Percentiles rank a stretch among this genome's conserved stretches.
Conservation (phyloP, 2,113 vertebrate species). For the Heloderma charlesbogerti region DNA sequence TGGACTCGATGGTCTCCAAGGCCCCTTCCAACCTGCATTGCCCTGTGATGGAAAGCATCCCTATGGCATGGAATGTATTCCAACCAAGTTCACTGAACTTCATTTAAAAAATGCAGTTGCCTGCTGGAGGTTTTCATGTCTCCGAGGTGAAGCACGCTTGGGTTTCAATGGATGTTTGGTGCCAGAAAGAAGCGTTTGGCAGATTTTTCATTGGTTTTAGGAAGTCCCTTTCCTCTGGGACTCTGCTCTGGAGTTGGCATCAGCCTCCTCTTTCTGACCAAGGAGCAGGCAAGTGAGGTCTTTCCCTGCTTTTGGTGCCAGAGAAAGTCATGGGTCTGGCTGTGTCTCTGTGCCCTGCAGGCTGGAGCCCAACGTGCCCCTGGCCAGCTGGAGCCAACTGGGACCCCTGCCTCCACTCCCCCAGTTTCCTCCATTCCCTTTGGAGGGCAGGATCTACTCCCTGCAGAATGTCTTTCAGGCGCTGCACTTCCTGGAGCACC, state of each 20-base stretch:
- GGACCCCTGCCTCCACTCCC: background rate
- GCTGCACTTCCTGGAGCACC: slow-evolving; percentile 56
- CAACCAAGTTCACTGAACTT: too few species aligned
- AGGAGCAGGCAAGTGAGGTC: background rate
- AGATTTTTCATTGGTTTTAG: background rate
- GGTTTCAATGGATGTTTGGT: background rate
- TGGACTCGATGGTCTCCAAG: too few species aligned
- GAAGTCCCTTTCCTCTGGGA: too few species aligned
- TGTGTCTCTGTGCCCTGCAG: slow-evolving; percentile 51
- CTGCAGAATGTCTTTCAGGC: slow-evolving; percentile 63
- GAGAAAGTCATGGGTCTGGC: background rate
- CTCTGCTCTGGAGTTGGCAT: background rate
- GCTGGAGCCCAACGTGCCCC: background rate
- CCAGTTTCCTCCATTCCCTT: background rate
- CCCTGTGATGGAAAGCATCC: too few species aligned
- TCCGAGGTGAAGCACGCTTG: background rate
- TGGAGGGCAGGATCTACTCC: slow-evolving; percentile 66
- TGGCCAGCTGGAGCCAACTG: background rate
- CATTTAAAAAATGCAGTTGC: too few species aligned
- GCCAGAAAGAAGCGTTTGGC: background rate
- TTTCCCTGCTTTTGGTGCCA: background rate
- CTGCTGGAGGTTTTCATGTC: too few species aligned
- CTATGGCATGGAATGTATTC: background rate
- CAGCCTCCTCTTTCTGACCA: background rate
- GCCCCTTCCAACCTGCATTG: background rate